Evolutionary conservation across 2,888 invertebrate genomes (phyloP).

Genomic region (Parochlus steinenii): DNA sequence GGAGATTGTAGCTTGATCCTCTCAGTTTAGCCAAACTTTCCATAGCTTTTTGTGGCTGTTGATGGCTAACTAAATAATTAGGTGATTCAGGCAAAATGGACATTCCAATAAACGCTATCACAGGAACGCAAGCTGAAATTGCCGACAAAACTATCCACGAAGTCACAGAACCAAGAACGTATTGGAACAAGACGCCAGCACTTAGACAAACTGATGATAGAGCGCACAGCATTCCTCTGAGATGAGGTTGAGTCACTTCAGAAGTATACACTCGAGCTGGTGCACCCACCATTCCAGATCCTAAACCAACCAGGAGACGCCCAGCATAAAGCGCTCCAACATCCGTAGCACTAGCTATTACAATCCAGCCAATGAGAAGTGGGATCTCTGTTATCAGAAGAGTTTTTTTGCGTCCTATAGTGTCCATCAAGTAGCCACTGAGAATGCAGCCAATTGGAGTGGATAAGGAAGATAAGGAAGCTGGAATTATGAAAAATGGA

Average conservation of each 20-base stretch:
- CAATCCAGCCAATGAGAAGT: constrained; percentile 48
- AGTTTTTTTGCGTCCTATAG: constrained; percentile 44
- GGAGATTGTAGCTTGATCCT: constrained; percentile 42
- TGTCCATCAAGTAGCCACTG: constrained; percentile 54
- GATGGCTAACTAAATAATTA: constrained; percentile 45
- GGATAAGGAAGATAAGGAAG: constrained; percentile 46
- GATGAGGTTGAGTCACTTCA: constrained; percentile 53
- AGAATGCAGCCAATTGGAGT: constrained; percentile 53
- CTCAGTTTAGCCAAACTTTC: constrained; percentile 39
- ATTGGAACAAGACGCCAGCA: constrained; percentile 48
- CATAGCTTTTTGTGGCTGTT: constrained; percentile 40
- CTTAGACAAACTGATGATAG: constrained; percentile 55
- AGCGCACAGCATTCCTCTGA: constrained; percentile 57
- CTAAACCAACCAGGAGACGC: constrained; percentile 47
- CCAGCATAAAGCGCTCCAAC: constrained; percentile 41
- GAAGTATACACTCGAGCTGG: constrained; percentile 53
- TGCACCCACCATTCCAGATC: constrained; percentile 56
- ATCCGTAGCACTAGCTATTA: constrained; percentile 40
- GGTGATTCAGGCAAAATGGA: constrained; percentile 54
- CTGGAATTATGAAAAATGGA: constrained; percentile 26
- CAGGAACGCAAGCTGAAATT: constrained; percentile 42
- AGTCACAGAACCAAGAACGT: constrained; percentile 40
- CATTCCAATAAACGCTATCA: constrained; percentile 41
- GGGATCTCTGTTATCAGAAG: constrained; percentile 49
- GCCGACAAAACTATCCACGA: constrained; percentile 47